Base-by-base conservation (phyloP, 2,888 invertebrate genomes). In the Melangyna quadrimaculata region DNA sequence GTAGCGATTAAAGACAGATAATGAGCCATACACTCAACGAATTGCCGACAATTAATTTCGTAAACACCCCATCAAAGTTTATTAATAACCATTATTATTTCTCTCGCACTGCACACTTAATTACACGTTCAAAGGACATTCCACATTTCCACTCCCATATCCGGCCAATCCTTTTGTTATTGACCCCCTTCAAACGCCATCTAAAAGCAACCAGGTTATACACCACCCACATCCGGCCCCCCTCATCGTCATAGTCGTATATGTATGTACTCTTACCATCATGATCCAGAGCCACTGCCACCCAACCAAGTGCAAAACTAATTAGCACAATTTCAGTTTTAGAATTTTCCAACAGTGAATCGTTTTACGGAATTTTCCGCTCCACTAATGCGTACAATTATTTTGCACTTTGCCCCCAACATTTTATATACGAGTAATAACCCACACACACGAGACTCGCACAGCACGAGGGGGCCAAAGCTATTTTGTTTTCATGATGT, bases 321-420 rank as follows among this genome's bases (percentile, higher is more conserved):
- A 84, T 80, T 84, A 84, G 79, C 79, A 84, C 84, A 75, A 79
- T 79, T 84, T 71, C 65, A 75, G 61, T 69, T 79, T 69, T 55
- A 80, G 63, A 75, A 80, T 70, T 75, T 72, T 78, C 79, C 82
- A 82, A 67, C 78, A 53, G 59, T 67, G 74, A 74, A 75, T 75
- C 71, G 79, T 84, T 84, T 80, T 84, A 80, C 79, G 53, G 57
- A 75, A 81, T 84, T 84, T 87, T 87, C 80, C 84, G 87, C 84
- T 84, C 87, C 78, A 87, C 78, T 87, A 87, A 84, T 81, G 84
- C 80, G 80, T 81, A 73, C 87, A 87, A 79, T 79, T 82, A 79
- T 83, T 82, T 72, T 82, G 79, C 80, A 80, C 74, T 83, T 80
- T 84, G 78, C 74, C 55, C 53, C 40, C 37, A 55, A 51, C 27